phyloP scores from a whole-genome alignment of 2,113 vertebrate species.

The Paraplagusia blochii region DNA sequence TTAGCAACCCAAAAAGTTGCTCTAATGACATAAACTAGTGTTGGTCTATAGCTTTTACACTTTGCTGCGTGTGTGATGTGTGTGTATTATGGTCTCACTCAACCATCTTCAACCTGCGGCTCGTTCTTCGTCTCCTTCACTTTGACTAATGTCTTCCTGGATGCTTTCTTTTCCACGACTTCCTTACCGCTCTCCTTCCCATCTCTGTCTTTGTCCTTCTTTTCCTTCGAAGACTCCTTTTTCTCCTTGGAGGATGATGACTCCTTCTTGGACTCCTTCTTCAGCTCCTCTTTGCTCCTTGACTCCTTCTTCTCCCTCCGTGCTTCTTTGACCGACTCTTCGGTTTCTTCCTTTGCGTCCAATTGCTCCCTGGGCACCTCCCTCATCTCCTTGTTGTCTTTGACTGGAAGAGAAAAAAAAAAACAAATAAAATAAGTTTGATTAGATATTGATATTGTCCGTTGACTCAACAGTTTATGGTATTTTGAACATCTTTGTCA shows the following conservation, averaged over 20 bases:
- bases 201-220: slow-evolving; percentile 70
- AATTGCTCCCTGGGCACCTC: slow-evolving; percentile 60
- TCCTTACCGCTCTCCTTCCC: slow-evolving; percentile 57
- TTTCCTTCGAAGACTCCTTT: slow-evolving; percentile 57
- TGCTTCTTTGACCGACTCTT: slow-evolving; percentile 29
- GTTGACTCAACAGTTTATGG: too few species aligned
- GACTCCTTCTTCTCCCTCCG: slow-evolving; percentile 47
- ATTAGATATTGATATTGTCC: background rate
- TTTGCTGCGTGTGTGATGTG: slow-evolving; percentile 6
- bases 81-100: slow-evolving; percentile 24
- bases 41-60: too few species aligned
- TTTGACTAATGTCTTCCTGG: slow-evolving; percentile 67
- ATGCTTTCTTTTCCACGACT: slow-evolving; percentile 59
- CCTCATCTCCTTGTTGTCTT: slow-evolving; percentile 56
- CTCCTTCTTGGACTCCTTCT: slow-evolving; percentile 51
- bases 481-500: too few species aligned
- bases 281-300: slow-evolving; percentile 44
- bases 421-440: background rate
- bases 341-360: slow-evolving; percentile 60
- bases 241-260: slow-evolving; percentile 54
- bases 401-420: slow-evolving; percentile 41
- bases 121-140: slow-evolving; percentile 75
- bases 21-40: too few species aligned
- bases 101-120: slow-evolving; percentile 59
- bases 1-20: too few species aligned